Evolutionary conservation across 2,888 invertebrate species (phyloP), one percentile per base, ranked within the genome.

Genomic region (Scotopteryx bipunctaria): DNA sequence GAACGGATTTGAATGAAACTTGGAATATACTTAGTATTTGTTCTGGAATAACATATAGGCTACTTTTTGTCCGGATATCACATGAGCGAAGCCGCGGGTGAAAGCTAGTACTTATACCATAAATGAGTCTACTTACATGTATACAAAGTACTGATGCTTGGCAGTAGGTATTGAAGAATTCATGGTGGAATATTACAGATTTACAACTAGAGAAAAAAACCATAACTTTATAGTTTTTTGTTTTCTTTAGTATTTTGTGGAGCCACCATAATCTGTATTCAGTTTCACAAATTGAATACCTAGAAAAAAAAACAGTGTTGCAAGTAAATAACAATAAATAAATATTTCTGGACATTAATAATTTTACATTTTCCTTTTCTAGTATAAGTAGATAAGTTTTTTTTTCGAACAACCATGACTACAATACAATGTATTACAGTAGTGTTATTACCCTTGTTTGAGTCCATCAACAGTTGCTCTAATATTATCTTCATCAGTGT

Each of bases 191-290:
- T 79, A 98, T 97, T 21, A 99, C 99, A 6, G 98, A 96, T 93
- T 98, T 96, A 82, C 99, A 99, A 2, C 98, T 97, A 45, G 97
- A 98, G 87, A 99, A 97, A 86, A 99, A 99, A 0, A 99, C 98
- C 93, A 98, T 96, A 40, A 98, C 95, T 90, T 97, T 97, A 91
- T 95, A 96, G 83, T 95, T 95, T 41, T 94, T 92, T 69, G 98
- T 98, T 85, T 97, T 98, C 86, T 98, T 98, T 46, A 99, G 88
- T 79, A 99, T 96, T 42, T 99, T 98, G 75, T 98, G 98, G n/a
- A 99, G 89, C 65, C 99, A 93, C 50, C 98, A 91, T 58, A 99
- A 93, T 59, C 99, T 92, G 76, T 97, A 97, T 66, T 98, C 98
- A 9, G 98, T 96, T 9, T 98, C 97, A 76, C 98, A 97, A 8